Percentiles rank a stretch among this genome's conserved stretches.
Evolutionary conservation across 2,888 invertebrate species (phyloP).

Genomic region (Xylophagus ater): DNA sequence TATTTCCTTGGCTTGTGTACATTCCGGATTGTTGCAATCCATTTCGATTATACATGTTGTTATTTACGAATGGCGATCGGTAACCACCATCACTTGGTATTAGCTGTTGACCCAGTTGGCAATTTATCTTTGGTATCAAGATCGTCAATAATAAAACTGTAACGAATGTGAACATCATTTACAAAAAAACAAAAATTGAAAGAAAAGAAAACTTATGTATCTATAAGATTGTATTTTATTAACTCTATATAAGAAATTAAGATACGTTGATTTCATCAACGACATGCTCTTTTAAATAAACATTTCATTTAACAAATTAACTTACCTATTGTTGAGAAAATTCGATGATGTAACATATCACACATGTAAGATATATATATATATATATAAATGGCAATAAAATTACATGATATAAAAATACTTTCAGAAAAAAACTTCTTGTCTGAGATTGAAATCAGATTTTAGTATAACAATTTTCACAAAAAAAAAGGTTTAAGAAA

Average conservation of each 20-base stretch:
- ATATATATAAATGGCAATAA: too few species aligned
- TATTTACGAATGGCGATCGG: too few species aligned
- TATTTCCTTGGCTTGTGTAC: not conserved
- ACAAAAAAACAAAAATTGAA: not conserved
- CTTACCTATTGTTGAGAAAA: slow-evolving; percentile 5
- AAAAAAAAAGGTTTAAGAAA: too few species aligned
- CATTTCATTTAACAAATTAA: too few species aligned
- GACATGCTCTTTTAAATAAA: too few species aligned
- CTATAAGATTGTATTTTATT: not conserved
- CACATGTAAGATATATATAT: too few species aligned
- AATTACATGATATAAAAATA: too few species aligned
- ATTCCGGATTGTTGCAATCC: not conserved
- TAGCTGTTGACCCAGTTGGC: not conserved
- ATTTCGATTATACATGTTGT: not conserved
- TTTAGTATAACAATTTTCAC: too few species aligned
- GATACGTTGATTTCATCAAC: not conserved
- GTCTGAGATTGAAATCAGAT: too few species aligned
- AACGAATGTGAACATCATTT: not conserved
- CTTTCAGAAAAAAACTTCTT: too few species aligned
- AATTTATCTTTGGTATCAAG: not conserved
- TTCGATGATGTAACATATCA: slow-evolving; percentile 9
- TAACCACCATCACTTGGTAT: not conserved
- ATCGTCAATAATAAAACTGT: slow-evolving; percentile 3
- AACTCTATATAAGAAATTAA: not conserved
- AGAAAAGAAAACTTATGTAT: not conserved